Evolutionary conservation across 2,113 vertebrate species (phyloP).

Genomic region (Notarius lentiginosus): DNA sequence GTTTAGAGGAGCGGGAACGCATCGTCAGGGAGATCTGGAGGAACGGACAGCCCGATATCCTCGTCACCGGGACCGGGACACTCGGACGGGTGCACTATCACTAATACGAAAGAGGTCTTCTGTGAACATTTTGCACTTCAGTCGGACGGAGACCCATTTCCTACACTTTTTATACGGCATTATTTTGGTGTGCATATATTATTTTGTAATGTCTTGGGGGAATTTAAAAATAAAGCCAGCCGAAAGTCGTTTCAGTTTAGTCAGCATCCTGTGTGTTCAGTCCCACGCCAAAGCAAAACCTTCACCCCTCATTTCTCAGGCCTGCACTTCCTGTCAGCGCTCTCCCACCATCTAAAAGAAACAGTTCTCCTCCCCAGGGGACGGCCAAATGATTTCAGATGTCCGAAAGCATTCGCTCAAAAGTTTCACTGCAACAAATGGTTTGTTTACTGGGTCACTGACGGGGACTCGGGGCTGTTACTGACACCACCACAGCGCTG

Average conservation of each 20-base stretch:
- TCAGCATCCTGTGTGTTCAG: neutral
- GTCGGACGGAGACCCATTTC: neutral
- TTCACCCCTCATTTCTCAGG: constrained; percentile 8
- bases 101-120: constrained; percentile 59
- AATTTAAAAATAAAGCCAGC: neutral
- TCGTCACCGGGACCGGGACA: constrained; percentile 81
- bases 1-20: constrained; percentile 90
- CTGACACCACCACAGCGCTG: neutral
- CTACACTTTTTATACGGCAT: no score
- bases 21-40: constrained; percentile 97
- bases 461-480: neutral
- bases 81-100: constrained; percentile 85
- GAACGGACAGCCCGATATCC: constrained; percentile 91
- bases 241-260: neutral
- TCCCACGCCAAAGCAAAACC: neutral
- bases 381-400: constrained; percentile 1
- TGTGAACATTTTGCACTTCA: neutral
- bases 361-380: constrained; percentile 1
- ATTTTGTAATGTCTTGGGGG: neutral
- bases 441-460: neutral
- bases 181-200: neutral
- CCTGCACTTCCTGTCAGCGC: constrained; percentile 12
- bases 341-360: neutral
- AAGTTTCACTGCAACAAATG: neutral
- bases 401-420: constrained; percentile 14